Evolutionary conservation across 1,140 invertebrate species (phyloP).

Genomic region (Ceratoteleas bidentatus): DNA sequence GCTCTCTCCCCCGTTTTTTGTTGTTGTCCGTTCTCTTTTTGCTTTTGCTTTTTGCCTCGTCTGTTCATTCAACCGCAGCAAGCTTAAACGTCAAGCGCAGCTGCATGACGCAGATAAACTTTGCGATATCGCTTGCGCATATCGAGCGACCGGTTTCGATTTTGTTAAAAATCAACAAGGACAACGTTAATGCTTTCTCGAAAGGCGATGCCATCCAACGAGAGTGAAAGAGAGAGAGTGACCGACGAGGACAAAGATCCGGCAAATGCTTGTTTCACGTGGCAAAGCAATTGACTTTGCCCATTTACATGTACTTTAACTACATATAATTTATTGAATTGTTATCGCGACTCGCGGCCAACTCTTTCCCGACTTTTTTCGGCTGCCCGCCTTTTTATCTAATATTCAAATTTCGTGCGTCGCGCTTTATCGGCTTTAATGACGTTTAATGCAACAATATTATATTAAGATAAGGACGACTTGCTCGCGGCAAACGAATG

Average conservation of each 20-base stretch:
- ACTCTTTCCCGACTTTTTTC: background rate
- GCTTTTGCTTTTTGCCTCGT: slow-evolving; percentile 53
- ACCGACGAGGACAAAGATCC: slow-evolving; percentile 40
- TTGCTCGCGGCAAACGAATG: slow-evolving; percentile 8
- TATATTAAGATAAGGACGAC: slow-evolving; percentile 22
- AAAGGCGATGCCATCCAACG: slow-evolving; percentile 61
- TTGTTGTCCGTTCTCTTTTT: slow-evolving; percentile 46
- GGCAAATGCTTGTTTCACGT: slow-evolving; percentile 61
- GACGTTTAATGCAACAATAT: slow-evolving; percentile 8
- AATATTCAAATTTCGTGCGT: slow-evolving; percentile 22
- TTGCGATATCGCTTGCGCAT: slow-evolving; percentile 67
- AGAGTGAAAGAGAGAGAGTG: slow-evolving; percentile 50
- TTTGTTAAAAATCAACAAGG: slow-evolving; percentile 67
- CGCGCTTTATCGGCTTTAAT: slow-evolving; percentile 2
- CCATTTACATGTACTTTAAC: slow-evolving; percentile 55
- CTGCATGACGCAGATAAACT: slow-evolving; percentile 68
- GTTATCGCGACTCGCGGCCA: slow-evolving; percentile 36
- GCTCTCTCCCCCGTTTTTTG: slow-evolving; percentile 10
- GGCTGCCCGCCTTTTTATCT: slow-evolving; percentile 11
- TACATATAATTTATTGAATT: slow-evolving; percentile 49
- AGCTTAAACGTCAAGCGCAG: slow-evolving; percentile 68
- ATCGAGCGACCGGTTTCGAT: slow-evolving; percentile 64
- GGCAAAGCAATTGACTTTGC: slow-evolving; percentile 52
- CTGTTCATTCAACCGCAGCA: slow-evolving; percentile 66
- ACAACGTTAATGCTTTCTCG: slow-evolving; percentile 66